Base-by-base conservation (phyloP, 92 coral and sea anemone genomes). In the Parazoanthus darwini region DNA sequence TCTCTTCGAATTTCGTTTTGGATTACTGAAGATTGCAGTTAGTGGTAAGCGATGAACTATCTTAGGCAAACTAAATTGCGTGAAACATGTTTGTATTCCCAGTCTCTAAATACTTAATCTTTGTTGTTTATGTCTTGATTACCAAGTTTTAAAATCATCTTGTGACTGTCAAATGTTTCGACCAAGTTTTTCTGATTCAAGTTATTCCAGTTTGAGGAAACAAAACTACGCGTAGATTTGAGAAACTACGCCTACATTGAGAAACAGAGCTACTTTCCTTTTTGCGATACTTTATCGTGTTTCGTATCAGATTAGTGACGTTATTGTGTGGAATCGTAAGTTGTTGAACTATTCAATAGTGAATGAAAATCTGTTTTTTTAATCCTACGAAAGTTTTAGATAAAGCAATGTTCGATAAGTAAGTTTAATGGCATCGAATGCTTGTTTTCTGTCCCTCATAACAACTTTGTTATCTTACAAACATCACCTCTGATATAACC, bases 11-110 rank as follows among this genome's bases (percentile, higher is more conserved):
- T 22, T 37, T 63, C 35, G 43, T 25, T 81, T 81, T 81, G 85
- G 72, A 26, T 81, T 38, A 63, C 43, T 81, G 50, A 63, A 65
- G 73, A 37, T 81, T 66, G 23, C 20, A 59, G 42, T 9, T 48
- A 58, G 26, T 25, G 85, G 85, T 81, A 63, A 81, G 85, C 74
- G 7, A 81, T 63, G 7, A 81, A 63, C 25, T 18, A 2, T 63
- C 59, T 81, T 11, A 63, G 7, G 26, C 46, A 59, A 22, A 33
- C 25, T 22, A 5, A 5, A 33, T 20, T 9, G 8, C n/a, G 13
- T 2, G 48, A 66, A 37, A 23, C 13, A 6, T 37, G 38, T 9
- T 4, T 26, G 15, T 7, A 11, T 22, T 8, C 50, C 35, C 42
- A 77, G 22, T 39, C 81, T 77, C 38, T 42, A 42, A 77, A 77